These are phyloP conservation scores for Melanotaenia parkinsoni DNA, from an alignment of 2,797 vertebrate genomes.

Conservation along the genomic window DNA sequence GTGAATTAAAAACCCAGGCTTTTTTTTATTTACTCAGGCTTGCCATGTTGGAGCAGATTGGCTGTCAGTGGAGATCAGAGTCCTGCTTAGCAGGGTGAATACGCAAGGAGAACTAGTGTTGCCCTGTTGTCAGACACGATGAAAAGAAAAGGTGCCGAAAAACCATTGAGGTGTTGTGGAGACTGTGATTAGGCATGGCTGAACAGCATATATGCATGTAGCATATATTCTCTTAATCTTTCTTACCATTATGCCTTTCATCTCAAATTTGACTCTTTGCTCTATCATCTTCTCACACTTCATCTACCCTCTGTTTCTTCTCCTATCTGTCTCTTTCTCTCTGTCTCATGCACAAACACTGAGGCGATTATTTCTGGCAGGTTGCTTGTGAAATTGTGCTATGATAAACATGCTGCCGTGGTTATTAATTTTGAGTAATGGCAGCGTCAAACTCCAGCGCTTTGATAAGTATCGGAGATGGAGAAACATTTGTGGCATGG, in stretches of 20 bases:
- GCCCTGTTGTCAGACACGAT: constrained; percentile 80
- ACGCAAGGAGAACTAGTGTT: constrained; percentile 66
- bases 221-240: constrained; percentile 46
- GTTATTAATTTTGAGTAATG: constrained; percentile 89
- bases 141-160: constrained; percentile 80
- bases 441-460: constrained; percentile 81
- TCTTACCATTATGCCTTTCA: constrained; percentile 44
- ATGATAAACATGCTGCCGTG: constrained; percentile 88
- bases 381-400: constrained; percentile 81
- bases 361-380: constrained; percentile 91
- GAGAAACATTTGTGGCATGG: constrained; percentile 64
- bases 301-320: constrained; percentile 43
- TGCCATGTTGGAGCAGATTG: constrained; percentile 62
- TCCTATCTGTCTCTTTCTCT: constrained; percentile 19
- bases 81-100: constrained; percentile 69
- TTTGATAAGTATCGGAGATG: constrained; percentile 85
- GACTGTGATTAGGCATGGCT: constrained; percentile 63
- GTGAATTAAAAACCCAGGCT: constrained; percentile 54
- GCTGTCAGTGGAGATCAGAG: constrained; percentile 68
- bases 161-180: constrained; percentile 61
- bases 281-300: constrained; percentile 56
- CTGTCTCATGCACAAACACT: constrained; percentile 55
- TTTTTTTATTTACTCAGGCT: constrained; percentile 55
- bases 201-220: constrained; percentile 50
- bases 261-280: constrained; percentile 41